Conservation (phyloP, 64 coral and sea anemone species). For the Montipora capricornis region DNA sequence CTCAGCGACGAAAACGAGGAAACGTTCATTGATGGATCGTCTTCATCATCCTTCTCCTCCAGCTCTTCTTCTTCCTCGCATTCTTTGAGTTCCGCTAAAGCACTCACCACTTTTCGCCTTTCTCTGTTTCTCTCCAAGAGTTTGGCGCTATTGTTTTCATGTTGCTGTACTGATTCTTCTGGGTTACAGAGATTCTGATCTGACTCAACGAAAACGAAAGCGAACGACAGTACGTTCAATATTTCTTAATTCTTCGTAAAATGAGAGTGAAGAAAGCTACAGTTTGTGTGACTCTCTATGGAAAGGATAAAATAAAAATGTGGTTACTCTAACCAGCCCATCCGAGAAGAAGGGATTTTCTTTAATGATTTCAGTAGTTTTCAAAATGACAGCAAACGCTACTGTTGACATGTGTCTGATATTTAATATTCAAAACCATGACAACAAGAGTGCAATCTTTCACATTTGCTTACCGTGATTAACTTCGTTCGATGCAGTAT, state of each 20-base stretch:
- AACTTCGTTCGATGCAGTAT: neutral
- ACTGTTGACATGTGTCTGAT: neutral
- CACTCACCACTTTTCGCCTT: slow-evolving; percentile 76
- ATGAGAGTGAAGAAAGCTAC: too few relatives aligned
- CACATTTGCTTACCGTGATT: neutral
- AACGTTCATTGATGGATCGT: neutral
- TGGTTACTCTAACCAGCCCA: too few relatives aligned
- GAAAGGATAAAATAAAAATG: too few relatives aligned
- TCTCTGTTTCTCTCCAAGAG: slow-evolving; percentile 27
- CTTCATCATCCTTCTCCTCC: neutral
- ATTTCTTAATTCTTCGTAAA: too few relatives aligned
- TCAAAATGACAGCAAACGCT: neutral
- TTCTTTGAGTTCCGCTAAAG: slow-evolving; percentile 63
- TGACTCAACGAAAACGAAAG: neutral
- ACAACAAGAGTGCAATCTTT: neutral
- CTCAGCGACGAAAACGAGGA: neutral
- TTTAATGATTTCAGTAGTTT: too few relatives aligned
- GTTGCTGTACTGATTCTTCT: neutral
- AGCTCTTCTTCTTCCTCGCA: slow-evolving; percentile 71
- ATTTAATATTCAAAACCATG: too few relatives aligned
- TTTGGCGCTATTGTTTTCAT: slow-evolving; percentile 20
- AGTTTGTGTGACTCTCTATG: too few relatives aligned
- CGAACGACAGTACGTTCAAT: too few relatives aligned
- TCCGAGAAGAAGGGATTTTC: too few relatives aligned
- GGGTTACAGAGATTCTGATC: neutral